Evolutionary conservation across 1,140 invertebrate species (phyloP).

Genomic region (Drosophila setifemur): DNA sequence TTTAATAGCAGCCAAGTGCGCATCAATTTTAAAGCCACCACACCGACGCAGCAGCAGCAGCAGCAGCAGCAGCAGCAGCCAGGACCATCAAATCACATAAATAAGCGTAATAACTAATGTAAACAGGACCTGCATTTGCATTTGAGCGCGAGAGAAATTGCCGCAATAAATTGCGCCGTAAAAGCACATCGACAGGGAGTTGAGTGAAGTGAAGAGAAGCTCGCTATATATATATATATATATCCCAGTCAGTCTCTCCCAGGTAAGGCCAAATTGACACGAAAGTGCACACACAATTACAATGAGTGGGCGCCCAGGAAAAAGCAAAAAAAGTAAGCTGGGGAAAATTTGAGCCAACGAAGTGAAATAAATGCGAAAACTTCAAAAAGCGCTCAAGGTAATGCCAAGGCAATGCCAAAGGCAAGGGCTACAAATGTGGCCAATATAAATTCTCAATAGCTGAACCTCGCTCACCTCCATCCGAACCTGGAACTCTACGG

Average conservation of each 20-base stretch:
- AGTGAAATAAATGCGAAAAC: conserved; percentile 79
- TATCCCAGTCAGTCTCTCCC: too few relatives aligned
- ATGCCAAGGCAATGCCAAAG: conserved; percentile 30
- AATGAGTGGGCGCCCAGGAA: conserved; percentile 52
- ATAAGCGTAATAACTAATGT: conserved; percentile 80
- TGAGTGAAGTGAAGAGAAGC: conserved; percentile 7
- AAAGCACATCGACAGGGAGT: conserved; percentile 65
- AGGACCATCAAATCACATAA: conserved; percentile 61
- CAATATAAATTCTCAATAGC: conserved; percentile 77
- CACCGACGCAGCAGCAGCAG: conserved; percentile 18
- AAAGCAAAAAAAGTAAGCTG: conserved; percentile 32
- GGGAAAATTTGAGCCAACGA: conserved; percentile 37
- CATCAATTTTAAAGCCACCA: too few relatives aligned
- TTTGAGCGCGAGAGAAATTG: conserved; percentile 75
- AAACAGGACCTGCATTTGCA: conserved; percentile 75
- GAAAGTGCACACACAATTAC: conserved; percentile 78
- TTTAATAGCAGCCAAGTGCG: conserved; percentile 70
- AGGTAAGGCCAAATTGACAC: conserved; percentile 56
- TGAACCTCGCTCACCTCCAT: conserved; percentile 26
- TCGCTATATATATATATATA: too few relatives aligned
- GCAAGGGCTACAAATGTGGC: conserved; percentile 70
- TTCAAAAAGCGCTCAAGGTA: conserved; percentile 77
- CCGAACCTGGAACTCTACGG: conserved; percentile 33
- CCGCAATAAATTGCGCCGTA: conserved; percentile 73
- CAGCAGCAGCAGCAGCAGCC: conserved; percentile 11